Base-by-base conservation (phyloP, 2,113 vertebrate species). In the Sigmodon hispidus region DNA sequence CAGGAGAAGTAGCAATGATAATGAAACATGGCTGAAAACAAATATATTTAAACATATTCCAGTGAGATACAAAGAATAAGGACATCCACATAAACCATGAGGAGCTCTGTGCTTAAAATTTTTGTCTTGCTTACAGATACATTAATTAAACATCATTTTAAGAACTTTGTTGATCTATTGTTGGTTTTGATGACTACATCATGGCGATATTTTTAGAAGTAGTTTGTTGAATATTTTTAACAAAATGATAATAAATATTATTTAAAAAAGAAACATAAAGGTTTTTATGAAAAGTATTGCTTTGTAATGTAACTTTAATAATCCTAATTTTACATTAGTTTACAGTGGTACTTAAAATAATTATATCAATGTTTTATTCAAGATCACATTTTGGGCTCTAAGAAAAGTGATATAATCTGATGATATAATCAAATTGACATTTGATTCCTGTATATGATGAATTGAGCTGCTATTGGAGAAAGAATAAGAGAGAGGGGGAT, bases 221-320 rank as follows among this genome's bases (percentile, higher is more conserved):
- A 8, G 3, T 85, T 57, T 70, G 86, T 6, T 17, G 4, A 87
- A 57, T 10, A 2, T 7, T 94, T 90, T 93, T 5, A 90, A 34
- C 50, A 80, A 92, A 91, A 40, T 79, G 12, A 24, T 72, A 65
- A 69, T 86, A 80, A 21, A 45, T 92, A 84, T 70, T 16, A 76
- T 3, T 84, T 45, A 57, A 81, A 76, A 88, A 72, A 48, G 24
- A 72, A 52, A 87, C 45, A 43, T 73, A 63, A 13, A 73, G 52
- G 36, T 77, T 84, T 40, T 7, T 36, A 85, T 16, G 80, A 50
- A 76, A 65, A 4, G 5, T 75, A 6, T 70, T 59, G 0, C 59
- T 87, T 90, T 83, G 73, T 7, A 16, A 79, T 75, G 29, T 72
- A 89, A 88, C 61, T 89, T 95, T 77, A 70, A 90, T 70, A 19